Base-by-base conservation (phyloP, 2,113 vertebrate species). In the Elanoides forficatus region DNA sequence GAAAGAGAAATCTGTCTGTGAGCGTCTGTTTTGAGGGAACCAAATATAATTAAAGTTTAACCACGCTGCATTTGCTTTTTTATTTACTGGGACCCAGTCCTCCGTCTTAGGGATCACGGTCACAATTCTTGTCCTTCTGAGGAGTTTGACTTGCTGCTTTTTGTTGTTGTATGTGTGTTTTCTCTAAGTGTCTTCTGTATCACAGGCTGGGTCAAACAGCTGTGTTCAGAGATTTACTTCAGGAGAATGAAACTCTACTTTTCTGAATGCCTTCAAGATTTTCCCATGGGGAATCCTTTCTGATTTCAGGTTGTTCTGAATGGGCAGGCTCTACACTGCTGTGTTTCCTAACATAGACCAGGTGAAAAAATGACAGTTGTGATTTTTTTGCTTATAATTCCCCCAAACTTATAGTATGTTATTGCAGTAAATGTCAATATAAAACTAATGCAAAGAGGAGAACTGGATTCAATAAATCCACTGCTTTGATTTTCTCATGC, bases 21-120 rank as follows among this genome's bases (percentile, higher is more conserved):
- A 97, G 91, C 95, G 97, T 97, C 97, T 97, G 93, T 94, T 97
- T 95, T 73, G 91, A 97, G 82, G 86, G 83, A 97, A 42, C 48
- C 93, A 94, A 92, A 94, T 91, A 65, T 93, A 94, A 93, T 97
- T 97, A 90, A 96, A 94, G 34, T 93, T 95, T 97, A 93, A 95
- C 76, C 32, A 48, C 91, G 70, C 72, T 90, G 81, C 92, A 86
- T 96, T 97, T 97, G 93, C 91, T 94, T 71, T 94, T 92, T 93
- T 96, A 80, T 95, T 90, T 95, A 53, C 70, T 82, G 38, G 50
- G 53, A 76, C 36, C 42, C 32, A 53, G 43, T 75, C 81, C n/a
- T 83, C 13, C 50, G 66, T 58, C 66, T 70, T 60, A 56, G 52
- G 36, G 67, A 76, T 83, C 2, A 1, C 48, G 50, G 66, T 63